phyloP scores from a whole-genome alignment of 2,888 invertebrate species.

The Drosophila paranaensis region DNA sequence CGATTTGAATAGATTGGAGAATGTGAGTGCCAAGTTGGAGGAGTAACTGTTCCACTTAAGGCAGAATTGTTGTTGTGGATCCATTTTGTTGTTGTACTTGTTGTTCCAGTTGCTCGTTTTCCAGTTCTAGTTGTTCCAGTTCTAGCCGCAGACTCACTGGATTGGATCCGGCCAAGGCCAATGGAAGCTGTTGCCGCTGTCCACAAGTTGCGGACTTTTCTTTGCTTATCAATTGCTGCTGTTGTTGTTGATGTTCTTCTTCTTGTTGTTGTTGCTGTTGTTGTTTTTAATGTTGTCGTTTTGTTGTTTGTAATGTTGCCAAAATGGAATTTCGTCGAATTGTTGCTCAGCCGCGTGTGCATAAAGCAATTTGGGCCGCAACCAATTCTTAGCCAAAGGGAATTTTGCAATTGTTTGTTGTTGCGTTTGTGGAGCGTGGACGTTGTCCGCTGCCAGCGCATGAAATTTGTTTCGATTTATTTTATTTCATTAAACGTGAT shows the following conservation, averaged over 20 bases:
- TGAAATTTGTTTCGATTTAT: slow-evolving; percentile 36
- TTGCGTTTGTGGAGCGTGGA: slow-evolving; percentile 76
- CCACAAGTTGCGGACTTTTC: slow-evolving; percentile 18
- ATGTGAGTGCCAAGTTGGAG: slow-evolving; percentile 95
- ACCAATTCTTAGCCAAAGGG: slow-evolving; percentile 82
- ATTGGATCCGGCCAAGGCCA: slow-evolving; percentile 47
- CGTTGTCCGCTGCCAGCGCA: slow-evolving; percentile 35
- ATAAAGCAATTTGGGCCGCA: slow-evolving; percentile 63
- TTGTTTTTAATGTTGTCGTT: slow-evolving; percentile 24
- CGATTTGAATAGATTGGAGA: slow-evolving; percentile 96
- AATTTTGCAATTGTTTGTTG: slow-evolving; percentile 83
- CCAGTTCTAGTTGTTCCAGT: slow-evolving; percentile 9
- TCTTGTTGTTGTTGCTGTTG: not conserved
- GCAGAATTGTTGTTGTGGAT: slow-evolving; percentile 97
- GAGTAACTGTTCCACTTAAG: slow-evolving; percentile 98
- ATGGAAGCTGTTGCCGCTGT: slow-evolving; percentile 32
- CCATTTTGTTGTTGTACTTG: slow-evolving; percentile 87
- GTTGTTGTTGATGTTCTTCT: not conserved
- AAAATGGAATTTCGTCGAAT: slow-evolving; percentile 78
- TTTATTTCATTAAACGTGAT: slow-evolving; percentile 21
- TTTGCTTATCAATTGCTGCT: slow-evolving; percentile 19
- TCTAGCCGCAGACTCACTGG: slow-evolving; percentile 10
- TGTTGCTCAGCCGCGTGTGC: slow-evolving; percentile 58
- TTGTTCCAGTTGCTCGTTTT: slow-evolving; percentile 13
- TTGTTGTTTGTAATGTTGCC: slow-evolving; percentile 62